Evolutionary conservation across 2,113 vertebrate species (phyloP).

Genomic region (Rana temporaria): DNA sequence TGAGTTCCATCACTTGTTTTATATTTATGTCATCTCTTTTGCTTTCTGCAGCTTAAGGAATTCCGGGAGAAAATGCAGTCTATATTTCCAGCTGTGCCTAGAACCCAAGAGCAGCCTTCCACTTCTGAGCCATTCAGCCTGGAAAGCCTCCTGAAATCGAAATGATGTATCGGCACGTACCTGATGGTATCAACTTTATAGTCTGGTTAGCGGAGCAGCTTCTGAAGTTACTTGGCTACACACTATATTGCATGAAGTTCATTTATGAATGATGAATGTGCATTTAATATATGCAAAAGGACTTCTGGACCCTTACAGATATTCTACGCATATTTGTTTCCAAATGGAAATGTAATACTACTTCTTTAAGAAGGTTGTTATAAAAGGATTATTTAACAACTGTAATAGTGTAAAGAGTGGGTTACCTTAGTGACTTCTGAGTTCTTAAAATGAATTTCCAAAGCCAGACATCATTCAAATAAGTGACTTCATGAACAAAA

Average conservation of each 20-base stretch:
- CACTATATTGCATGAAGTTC: not conserved
- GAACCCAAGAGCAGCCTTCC: slow-evolving; percentile 63
- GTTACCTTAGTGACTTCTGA: too few species aligned
- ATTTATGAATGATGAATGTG: too few species aligned
- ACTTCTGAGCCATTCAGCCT: slow-evolving; percentile 71
- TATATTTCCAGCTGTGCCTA: slow-evolving; percentile 85
- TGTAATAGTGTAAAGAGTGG: too few species aligned
- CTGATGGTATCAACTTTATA: not conserved
- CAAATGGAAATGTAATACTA: too few species aligned
- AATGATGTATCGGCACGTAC: slow-evolving; percentile 66
- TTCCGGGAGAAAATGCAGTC: slow-evolving; percentile 88
- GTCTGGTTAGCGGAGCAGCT: slow-evolving; percentile 8
- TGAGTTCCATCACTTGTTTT: not conserved
- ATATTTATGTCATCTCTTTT: slow-evolving; percentile 33
- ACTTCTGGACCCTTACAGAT: too few species aligned
- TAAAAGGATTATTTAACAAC: too few species aligned
- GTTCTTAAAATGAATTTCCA: too few species aligned
- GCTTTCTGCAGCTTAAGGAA: slow-evolving; percentile 80
- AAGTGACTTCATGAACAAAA: too few species aligned
- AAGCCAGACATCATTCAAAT: too few species aligned
- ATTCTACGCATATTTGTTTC: too few species aligned
- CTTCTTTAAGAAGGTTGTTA: too few species aligned
- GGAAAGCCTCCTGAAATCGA: slow-evolving; percentile 82
- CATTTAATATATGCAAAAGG: not conserved
- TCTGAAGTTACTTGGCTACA: not conserved